These are phyloP conservation scores for Stratiomys singularior DNA, from an alignment of 2,888 invertebrate genomes.

Conservation along the genomic window DNA sequence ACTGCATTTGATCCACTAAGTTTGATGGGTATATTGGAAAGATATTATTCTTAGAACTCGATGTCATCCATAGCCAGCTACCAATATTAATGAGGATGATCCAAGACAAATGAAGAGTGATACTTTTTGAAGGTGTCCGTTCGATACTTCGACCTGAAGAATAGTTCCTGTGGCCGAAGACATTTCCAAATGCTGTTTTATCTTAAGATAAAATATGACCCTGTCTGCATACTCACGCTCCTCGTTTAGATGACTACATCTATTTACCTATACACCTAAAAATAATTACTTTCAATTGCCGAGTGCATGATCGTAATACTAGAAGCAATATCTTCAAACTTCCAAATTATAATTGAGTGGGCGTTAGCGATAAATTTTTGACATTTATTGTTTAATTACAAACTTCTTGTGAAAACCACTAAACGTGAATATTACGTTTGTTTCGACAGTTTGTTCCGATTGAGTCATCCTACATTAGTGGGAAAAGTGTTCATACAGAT, in stretches of 20 bases:
- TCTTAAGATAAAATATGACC: background rate
- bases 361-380: slow-evolving; percentile 25
- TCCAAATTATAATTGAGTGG: slow-evolving; percentile 18
- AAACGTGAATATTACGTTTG: background rate
- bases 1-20: too few species aligned
- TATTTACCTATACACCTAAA: slow-evolving; percentile 7
- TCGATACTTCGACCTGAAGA: background rate
- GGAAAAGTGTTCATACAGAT: slow-evolving; percentile 1
- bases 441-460: background rate
- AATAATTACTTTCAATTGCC: slow-evolving; percentile 25
- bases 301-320: slow-evolving; percentile 24
- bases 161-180: background rate
- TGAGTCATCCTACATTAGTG: slow-evolving; percentile 6
- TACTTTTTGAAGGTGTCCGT: too few species aligned
- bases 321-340: slow-evolving; percentile 2
- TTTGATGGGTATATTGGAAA: too few species aligned
- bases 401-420: background rate
- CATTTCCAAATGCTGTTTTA: background rate
- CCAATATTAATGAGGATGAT: too few species aligned
- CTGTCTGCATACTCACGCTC: background rate
- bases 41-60: too few species aligned
- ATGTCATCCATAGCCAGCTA: too few species aligned
- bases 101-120: too few species aligned
- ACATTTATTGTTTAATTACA: slow-evolving; percentile 26
- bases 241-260: background rate